Conservation (phyloP, 2,113 vertebrate species). For the Tiliqua scincoides region DNA sequence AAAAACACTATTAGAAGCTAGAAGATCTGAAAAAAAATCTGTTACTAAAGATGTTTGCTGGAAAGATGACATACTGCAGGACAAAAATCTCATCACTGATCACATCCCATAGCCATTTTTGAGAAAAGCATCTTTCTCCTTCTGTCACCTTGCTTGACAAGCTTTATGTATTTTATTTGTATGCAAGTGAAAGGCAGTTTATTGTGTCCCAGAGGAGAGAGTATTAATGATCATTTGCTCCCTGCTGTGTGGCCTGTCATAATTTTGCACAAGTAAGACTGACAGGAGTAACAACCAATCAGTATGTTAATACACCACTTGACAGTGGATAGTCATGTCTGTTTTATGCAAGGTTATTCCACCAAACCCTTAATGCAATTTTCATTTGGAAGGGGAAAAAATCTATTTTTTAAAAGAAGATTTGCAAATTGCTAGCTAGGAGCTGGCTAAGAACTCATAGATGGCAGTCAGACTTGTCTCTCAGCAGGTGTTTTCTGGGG, state of each 20-base stretch:
- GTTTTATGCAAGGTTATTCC: slow-evolving; percentile 63
- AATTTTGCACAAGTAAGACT: slow-evolving; percentile 72
- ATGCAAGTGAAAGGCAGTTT: slow-evolving; percentile 72
- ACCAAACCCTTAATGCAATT: slow-evolving; percentile 71
- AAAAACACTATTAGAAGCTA: not conserved
- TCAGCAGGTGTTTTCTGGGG: slow-evolving; percentile 70
- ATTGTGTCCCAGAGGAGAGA: slow-evolving; percentile 69
- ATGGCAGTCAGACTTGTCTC: slow-evolving; percentile 68
- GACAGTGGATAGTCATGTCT: slow-evolving; percentile 53
- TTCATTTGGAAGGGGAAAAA: slow-evolving; percentile 59
- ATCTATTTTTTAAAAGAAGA: slow-evolving; percentile 64
- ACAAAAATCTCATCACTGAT: slow-evolving; percentile 37
- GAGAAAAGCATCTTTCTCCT: slow-evolving; percentile 53
- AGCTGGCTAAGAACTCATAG: slow-evolving; percentile 55
- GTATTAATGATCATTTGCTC: slow-evolving; percentile 78
- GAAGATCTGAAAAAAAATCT: not conserved
- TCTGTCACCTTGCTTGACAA: slow-evolving; percentile 66
- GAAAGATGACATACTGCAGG: slow-evolving; percentile 25
- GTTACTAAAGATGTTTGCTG: slow-evolving; percentile 41
- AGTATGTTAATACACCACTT: slow-evolving; percentile 62
- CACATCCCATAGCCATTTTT: slow-evolving; percentile 52
- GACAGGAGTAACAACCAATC: slow-evolving; percentile 72
- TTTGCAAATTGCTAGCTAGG: slow-evolving; percentile 63
- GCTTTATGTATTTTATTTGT: slow-evolving; percentile 75
- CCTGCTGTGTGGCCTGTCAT: slow-evolving; percentile 73